These are phyloP conservation scores for Manis javanica DNA, from an alignment of 2,797 vertebrate genomes.

Conservation along the genomic window DNA sequence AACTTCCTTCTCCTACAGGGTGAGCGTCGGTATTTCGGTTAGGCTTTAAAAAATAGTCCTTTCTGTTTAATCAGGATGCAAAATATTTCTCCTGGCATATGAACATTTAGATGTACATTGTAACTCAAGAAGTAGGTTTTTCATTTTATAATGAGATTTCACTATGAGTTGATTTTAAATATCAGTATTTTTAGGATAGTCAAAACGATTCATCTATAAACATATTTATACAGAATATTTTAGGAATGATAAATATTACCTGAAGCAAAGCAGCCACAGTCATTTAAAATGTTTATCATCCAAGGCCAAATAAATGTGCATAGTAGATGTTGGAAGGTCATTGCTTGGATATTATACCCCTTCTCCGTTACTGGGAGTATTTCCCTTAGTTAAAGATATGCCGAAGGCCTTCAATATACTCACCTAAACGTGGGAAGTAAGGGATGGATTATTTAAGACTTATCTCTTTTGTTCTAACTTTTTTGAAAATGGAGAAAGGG, in stretches of 20 bases:
- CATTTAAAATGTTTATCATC: background rate
- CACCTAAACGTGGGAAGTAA: background rate
- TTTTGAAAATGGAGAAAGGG: background rate
- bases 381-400: constrained; percentile 1
- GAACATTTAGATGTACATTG: background rate
- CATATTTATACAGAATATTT: background rate
- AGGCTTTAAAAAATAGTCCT: background rate
- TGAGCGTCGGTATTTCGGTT: background rate
- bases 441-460: constrained; percentile 6
- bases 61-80: constrained; percentile 31
- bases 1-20: background rate
- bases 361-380: background rate
- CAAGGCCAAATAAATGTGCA: background rate
- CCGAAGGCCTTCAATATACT: background rate
- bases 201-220: background rate
- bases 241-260: background rate
- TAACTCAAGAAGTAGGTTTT: constrained; percentile 23
- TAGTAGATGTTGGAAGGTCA: background rate
- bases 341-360: background rate
- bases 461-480: constrained; percentile 2
- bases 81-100: constrained; percentile 11
- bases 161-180: constrained; percentile 29
- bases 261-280: background rate
- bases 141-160: constrained; percentile 11
- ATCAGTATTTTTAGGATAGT: constrained; percentile 29